Evolutionary conservation across 2,113 vertebrate species (phyloP), one percentile per base, ranked within the genome.

Genomic region (Pollimyrus isidori): DNA sequence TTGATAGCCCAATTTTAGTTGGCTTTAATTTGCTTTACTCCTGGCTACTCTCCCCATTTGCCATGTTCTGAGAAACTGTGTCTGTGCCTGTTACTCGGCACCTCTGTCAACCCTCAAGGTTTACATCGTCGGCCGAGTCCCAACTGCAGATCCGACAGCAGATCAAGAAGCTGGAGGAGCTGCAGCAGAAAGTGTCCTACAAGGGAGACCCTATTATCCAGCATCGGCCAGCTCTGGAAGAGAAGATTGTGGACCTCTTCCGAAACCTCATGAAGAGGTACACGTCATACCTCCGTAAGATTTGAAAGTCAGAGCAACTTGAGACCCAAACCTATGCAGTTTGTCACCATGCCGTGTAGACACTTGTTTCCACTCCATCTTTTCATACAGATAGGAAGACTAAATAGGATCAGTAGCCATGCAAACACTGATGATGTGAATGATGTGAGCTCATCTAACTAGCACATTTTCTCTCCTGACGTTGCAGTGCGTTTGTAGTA

Each of bases 101-200:
- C 30, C 30, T 39, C 45, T 84, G 82, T 46, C 46, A 15, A 21
- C 45, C 39, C 45, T 84, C 82, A 84, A 99, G 98, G 98, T 98
- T 99, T 92, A 99, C 98, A 0, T 99, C 98, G 42, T 94, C 99
- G 87, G 98, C 98, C 0, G 98, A 99, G 94, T 99, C 98, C 0
- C 98, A 99, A 93, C 97, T 99, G 62, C 98, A 99, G 95, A 99
- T 98, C 17, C 97, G 98, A n/a, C 98, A 99, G 92, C 98, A 99
- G 93, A 99, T 99, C 92, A 99, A 99, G 95, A 99, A 99, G 88
- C 92, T 99, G 91, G 98, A 99, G 93, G 98, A 99, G 84, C 93
- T 99, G 89, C 98, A 99, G 92, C 98, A 99, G 92, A 99, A 99
- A 87, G 98, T 99, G 1, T 99, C 98, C 49, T 99, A 99, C 91